Base-by-base conservation (phyloP, 30 jellyfish, hydroid and myxozoan genomes). In the Aurelia aurita complex sp. Pacific region DNA sequence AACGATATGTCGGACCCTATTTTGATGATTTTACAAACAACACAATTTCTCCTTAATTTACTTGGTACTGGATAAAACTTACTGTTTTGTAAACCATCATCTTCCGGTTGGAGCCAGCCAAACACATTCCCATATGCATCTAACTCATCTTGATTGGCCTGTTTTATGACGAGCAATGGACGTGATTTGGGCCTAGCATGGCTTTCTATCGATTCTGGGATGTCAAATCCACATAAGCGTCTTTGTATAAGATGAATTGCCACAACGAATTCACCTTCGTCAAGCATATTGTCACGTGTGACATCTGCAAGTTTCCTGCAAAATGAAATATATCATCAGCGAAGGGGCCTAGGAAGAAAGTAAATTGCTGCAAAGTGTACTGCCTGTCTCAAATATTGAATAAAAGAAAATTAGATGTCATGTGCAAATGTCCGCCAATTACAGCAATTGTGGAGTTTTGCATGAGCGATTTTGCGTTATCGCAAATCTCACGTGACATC, bases 281-380 rank as follows among this genome's bases (percentile, higher is more conserved):
- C 97, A 32, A 88, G 97, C 88, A 71, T 81, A 89, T 88, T 80
- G 54, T 88, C 92, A 23, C 97, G 89, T 10, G 90, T 80, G 77
- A 74, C 79, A 71, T 80, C 97, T 10, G 97, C 86, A 18, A 88
- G 89, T 61, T 80, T 88, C 97, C 97, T 88, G n/a, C 12, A 35
- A 72, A 70, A 10, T 9, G 65, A 67, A 79, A 33, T 46, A 7
- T 46, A 46, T 6, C 12, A 14, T 9, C 0, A 46, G 57, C 57
- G 57, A 46, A 9, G 10, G 54, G 54, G 54, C 10, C 54, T 1
- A 43, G 54, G 11, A 43, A 6, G 54, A 43, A 43, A 2, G 54
- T 43, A 5, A 2, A 3, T 43, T 43, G 54, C 1, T 43, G 10
- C 5, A 3, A 6, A 43, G 11, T 6, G 54, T 43, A 43, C 5